Evolutionary conservation across 1,140 invertebrate genomes (phyloP).

Genomic region (Coptotermes formosanus): DNA sequence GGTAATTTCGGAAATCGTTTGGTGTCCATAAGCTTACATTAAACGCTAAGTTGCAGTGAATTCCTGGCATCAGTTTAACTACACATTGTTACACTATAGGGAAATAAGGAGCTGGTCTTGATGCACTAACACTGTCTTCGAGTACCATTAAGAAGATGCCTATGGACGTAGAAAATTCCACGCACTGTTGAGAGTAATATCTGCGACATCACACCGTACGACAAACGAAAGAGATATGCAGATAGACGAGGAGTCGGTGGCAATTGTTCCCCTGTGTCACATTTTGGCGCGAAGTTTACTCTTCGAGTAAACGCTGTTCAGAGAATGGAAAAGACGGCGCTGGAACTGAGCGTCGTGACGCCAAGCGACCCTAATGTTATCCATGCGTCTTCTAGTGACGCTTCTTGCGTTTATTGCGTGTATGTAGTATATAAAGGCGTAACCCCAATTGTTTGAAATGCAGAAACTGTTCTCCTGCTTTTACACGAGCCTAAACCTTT

Average conservation of each 20-base stretch:
- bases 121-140: neutral
- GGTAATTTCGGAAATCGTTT: neutral
- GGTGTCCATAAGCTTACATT: neutral
- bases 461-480: neutral
- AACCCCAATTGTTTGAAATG: neutral
- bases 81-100: neutral
- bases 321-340: neutral
- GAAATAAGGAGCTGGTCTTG: neutral
- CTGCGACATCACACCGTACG: neutral
- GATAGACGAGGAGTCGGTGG: neutral
- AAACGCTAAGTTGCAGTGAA: neutral
- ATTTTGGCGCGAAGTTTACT: neutral
- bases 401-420: neutral
- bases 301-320: neutral
- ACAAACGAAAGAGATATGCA: neutral
- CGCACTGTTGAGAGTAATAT: neutral
- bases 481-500: too few relatives aligned
- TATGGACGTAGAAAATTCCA: neutral
- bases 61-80: neutral
- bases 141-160: neutral
- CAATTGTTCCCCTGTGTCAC: neutral
- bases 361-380: neutral
- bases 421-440: neutral
- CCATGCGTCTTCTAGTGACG: neutral
- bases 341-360: constrained; percentile 1